Base-by-base conservation (phyloP, 2,888 invertebrate genomes). In the Unio delphinus region DNA sequence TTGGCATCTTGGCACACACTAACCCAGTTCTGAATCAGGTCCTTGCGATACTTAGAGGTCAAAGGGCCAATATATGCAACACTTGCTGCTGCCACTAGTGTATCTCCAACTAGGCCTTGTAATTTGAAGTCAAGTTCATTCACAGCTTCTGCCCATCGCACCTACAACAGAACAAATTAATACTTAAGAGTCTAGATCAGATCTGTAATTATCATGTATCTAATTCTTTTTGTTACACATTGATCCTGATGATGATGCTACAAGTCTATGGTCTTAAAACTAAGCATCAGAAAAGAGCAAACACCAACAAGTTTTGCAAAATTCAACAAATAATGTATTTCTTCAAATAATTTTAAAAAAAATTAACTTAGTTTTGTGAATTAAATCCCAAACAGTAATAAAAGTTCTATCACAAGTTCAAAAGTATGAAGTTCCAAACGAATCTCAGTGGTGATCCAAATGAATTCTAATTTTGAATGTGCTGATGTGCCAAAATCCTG, bases 31-130 rank as follows among this genome's bases (percentile, higher is more conserved):
- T 72, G 61, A 26, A 87, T 73, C 30, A 88, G 74, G 26, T 80
- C 69, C 56, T 80, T 77, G 26, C 89, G 79, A 75, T 88, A 90
- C 63, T 82, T 83, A 20, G 84, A 78, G 7, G 87, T 88, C 73
- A 89, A 88, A 54, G 89, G 84, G 20, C 90, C 90, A 28, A 87
- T 82, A 73, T 89, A 90, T 23, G 87, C 86, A 17, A 89, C 87
- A 68, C 86, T 80, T 1, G 86, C 87, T 4, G 90, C 88, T 0
- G 87, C 86, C 7, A 90, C 81, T 57, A 90, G 72, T 1, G 87
- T 87, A 76, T 89, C 88, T 1, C 90, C 90, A 18, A 89, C 87
- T 55, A 90, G 75, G 26, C 86, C 86, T 74, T 83, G 77, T 58
- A 90, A 80, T 67, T 87, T 87, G 61, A 81, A 72, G 70, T 89